Percentiles rank a stretch among this genome's conserved stretches.
Evolutionary conservation across 2,797 vertebrate genomes (phyloP).

Genomic region (Leptodactylus fallax): DNA sequence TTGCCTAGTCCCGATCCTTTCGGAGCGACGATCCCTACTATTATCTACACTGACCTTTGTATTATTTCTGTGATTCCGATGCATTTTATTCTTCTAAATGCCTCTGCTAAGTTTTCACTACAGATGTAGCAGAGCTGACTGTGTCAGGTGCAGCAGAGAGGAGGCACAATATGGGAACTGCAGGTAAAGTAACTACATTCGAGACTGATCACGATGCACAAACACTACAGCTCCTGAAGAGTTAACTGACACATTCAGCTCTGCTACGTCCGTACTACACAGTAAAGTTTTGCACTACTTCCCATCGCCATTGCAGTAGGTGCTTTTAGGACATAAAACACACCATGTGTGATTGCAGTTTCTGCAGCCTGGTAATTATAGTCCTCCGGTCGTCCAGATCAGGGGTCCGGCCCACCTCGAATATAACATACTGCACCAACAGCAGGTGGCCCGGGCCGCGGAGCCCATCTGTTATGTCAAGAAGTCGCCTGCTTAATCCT

Average conservation of each 20-base stretch:
- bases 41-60: neutral
- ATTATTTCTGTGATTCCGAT: neutral
- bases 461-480: slow-evolving; percentile 6
- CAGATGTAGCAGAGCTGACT: neutral
- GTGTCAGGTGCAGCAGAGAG: neutral
- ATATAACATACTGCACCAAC: slow-evolving; percentile 29
- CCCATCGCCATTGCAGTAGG: neutral
- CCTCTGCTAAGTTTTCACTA: neutral
- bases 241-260: neutral
- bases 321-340: neutral
- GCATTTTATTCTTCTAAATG: neutral
- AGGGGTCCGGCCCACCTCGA: slow-evolving; percentile 35
- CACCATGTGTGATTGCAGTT: neutral
- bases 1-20: neutral
- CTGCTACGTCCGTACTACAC: neutral
- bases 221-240: no score
- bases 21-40: neutral
- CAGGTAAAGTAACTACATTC: no score
- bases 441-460: slow-evolving; percentile 5
- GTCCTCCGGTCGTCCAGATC: slow-evolving; percentile 1
- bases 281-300: neutral
- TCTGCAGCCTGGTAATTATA: slow-evolving; percentile 31
- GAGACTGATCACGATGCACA: no score
- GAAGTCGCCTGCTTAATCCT: neutral
- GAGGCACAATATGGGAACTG: no score